Base-by-base conservation (phyloP, 2,888 invertebrate genomes). In the Scrobipalpa atriplicella region DNA sequence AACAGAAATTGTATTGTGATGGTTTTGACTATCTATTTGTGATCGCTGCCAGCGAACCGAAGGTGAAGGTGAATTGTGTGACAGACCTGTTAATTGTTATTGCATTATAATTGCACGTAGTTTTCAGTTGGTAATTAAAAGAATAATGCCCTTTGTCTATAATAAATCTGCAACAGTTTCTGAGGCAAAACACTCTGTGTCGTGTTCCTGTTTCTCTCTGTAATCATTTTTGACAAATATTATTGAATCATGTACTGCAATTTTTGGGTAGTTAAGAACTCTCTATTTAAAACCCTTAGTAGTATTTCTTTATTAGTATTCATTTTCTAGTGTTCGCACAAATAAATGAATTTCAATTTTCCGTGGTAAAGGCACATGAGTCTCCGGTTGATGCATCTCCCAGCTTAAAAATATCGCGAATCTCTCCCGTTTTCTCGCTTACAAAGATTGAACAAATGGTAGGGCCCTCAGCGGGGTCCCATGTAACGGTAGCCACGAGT, bases 401-500 rank as follows among this genome's bases (percentile, higher is more conserved):
- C 29, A 29, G 2, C 5, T 29, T 29, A 2, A 3, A 29, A 3
- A 29, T 29, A 29, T 5, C 29, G 2, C 29, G 29, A 29, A 29
- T 29, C 2, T 29, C 5, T 29, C 5, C 5, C 29, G 29, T 29
- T 3, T 29, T 29, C 29, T 29, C 29, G 2, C n/a, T 51, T 51
- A 51, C n/a, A 2, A 16, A 51, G 51, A n/a, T 39, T 19, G 21
- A 68, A 68, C 72, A 73, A 70, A 68, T 82, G 72, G 87, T 84
- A 84, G 73, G 74, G 78, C 77, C 67, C 67, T 65, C 19, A 66
- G 68, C 69, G 69, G 68, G 72, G 74, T 74, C 79, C 77, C 78
- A 79, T 78, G 80, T 90, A 91, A 90, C 91, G 90, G 91, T 90
- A 90, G 92, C 87, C 69, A 74, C 78, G 75, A 78, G 77, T 80